These are phyloP conservation scores for Ferdinandea cuprea DNA, from an alignment of 2,888 invertebrate genomes.

Conservation along the genomic window DNA sequence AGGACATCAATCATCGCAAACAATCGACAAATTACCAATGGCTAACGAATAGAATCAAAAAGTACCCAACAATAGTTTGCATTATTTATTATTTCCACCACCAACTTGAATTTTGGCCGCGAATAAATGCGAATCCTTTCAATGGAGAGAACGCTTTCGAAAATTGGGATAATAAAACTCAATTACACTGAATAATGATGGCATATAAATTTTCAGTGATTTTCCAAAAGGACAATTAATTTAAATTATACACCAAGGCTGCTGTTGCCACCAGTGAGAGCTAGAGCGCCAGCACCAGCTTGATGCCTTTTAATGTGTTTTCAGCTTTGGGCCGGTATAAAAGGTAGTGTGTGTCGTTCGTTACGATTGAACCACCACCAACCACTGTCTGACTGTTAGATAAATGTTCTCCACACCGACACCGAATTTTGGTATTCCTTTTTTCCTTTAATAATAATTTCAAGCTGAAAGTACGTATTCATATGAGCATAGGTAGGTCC, in stretches of 20 bases:
- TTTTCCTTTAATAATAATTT: constrained; percentile 54
- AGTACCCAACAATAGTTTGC: constrained; percentile 51
- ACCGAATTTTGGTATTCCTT: too few species aligned
- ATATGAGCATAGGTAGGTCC: constrained; percentile 13
- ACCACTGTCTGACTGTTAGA: constrained; percentile 42
- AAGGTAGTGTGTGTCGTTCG: constrained; percentile 17
- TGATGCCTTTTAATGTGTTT: constrained; percentile 23
- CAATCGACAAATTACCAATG: constrained; percentile 34
- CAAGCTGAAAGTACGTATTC: constrained; percentile 21
- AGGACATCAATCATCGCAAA: constrained; percentile 34
- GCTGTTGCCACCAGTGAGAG: too few species aligned
- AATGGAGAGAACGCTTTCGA: constrained; percentile 38
- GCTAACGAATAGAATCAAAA: constrained; percentile 15
- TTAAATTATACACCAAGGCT: constrained; percentile 61
- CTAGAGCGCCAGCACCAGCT: constrained; percentile 33
- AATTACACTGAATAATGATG: constrained; percentile 70
- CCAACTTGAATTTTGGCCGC: not conserved
- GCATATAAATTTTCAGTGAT: constrained; percentile 62
- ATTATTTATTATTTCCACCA: constrained; percentile 53
- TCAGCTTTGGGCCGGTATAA: not conserved
- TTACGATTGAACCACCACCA: not conserved
- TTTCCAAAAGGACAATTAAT: constrained; percentile 69
- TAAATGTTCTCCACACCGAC: constrained; percentile 27
- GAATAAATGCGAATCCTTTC: constrained; percentile 20
- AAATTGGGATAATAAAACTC: constrained; percentile 65